Evolutionary conservation across 2,888 invertebrate genomes (phyloP).

Genomic region (Liodrosophila aerea): DNA sequence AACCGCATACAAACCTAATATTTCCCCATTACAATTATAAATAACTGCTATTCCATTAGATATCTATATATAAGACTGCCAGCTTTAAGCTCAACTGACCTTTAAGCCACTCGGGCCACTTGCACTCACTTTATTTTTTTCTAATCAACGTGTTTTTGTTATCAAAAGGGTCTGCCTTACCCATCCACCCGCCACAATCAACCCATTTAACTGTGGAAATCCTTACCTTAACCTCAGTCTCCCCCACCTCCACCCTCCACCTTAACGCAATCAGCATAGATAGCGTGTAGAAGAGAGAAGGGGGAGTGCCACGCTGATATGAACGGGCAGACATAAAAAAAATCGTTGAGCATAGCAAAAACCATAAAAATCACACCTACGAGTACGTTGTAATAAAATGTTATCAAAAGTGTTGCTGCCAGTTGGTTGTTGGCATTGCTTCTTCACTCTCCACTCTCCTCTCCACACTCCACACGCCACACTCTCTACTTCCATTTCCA

Average conservation of each 20-base stretch:
- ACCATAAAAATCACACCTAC: slow-evolving; percentile 80
- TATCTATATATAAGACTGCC: too few relatives aligned
- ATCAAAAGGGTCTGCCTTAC: slow-evolving; percentile 20
- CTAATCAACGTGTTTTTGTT: slow-evolving; percentile 44
- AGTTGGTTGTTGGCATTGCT: slow-evolving; percentile 39
- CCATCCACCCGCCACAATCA: slow-evolving; percentile 20
- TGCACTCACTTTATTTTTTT: slow-evolving; percentile 32
- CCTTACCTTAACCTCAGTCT: neutral
- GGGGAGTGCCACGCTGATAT: slow-evolving; percentile 39
- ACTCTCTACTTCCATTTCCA: neutral
- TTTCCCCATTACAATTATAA: too few relatives aligned
- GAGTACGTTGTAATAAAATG: slow-evolving; percentile 77
- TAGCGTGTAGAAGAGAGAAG: slow-evolving; percentile 36
- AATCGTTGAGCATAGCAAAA: slow-evolving; percentile 76
- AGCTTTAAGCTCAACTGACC: too few relatives aligned
- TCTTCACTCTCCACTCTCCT: slow-evolving; percentile 20
- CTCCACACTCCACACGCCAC: slow-evolving; percentile 8
- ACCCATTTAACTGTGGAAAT: slow-evolving; percentile 20
- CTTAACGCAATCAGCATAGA: slow-evolving; percentile 67
- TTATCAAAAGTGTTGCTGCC: slow-evolving; percentile 77
- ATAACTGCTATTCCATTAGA: too few relatives aligned
- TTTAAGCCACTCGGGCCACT: neutral
- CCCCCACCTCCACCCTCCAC: slow-evolving; percentile 10
- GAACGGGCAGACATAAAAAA: slow-evolving; percentile 49
- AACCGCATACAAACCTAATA: too few relatives aligned